These are phyloP conservation scores for Lacerta bilineata DNA, from an alignment of 2,797 vertebrate species.

Conservation along the genomic window DNA sequence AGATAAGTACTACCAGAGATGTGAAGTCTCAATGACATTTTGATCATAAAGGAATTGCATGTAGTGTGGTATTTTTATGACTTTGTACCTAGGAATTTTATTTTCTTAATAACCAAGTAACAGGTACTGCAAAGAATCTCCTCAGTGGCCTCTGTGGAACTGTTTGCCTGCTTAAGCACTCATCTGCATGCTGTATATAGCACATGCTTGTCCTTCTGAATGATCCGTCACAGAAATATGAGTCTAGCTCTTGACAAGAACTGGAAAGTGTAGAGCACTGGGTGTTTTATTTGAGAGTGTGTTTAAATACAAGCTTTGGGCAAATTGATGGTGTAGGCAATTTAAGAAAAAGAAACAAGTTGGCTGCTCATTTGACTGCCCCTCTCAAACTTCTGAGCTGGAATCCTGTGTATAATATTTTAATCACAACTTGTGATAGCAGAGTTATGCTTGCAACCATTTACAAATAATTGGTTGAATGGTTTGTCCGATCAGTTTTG, in stretches of 20 bases:
- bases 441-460: no score
- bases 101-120: constrained; percentile 70
- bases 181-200: constrained; percentile 36
- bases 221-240: constrained; percentile 45
- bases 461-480: not conserved
- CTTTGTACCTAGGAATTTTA: constrained; percentile 59
- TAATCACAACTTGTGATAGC: not conserved
- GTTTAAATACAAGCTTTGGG: constrained; percentile 27
- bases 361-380: constrained; percentile 4
- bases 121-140: constrained; percentile 60
- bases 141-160: constrained; percentile 1
- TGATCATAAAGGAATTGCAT: constrained; percentile 47
- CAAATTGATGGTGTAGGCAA: constrained; percentile 34
- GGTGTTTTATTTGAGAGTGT: constrained; percentile 2
- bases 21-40: constrained; percentile 51
- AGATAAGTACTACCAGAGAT: constrained; percentile 47
- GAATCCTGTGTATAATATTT: not conserved
- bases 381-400: not conserved
- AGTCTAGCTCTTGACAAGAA: constrained; percentile 41
- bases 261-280: not conserved
- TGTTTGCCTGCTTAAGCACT: constrained; percentile 54
- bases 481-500: not conserved
- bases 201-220: constrained; percentile 40
- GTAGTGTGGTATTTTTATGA: constrained; percentile 47
- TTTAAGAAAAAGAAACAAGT: not conserved